Conservation (phyloP, 2,797 vertebrate species). For the Decapterus maruadsi region DNA sequence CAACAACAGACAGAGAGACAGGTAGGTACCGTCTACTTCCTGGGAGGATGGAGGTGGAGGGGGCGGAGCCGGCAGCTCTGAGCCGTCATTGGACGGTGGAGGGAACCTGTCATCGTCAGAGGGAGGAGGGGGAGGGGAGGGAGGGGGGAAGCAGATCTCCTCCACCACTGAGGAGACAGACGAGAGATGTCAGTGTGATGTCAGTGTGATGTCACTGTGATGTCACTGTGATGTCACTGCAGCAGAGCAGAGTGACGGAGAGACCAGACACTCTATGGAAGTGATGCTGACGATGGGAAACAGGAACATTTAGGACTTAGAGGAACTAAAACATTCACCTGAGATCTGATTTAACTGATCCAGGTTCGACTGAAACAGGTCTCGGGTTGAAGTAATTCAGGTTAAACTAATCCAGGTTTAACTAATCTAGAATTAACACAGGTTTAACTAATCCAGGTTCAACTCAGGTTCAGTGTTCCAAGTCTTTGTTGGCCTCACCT, state of each 20-base stretch:
- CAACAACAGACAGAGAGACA: background rate
- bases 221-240: conserved; percentile 39
- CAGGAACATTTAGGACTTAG: too few species aligned
- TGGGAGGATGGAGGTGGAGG: conserved; percentile 61
- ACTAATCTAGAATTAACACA: background rate
- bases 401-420: background rate
- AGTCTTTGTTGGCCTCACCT: conserved; percentile 40
- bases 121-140: conserved; percentile 42
- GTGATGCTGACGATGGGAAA: too few species aligned
- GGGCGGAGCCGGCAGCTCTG: conserved; percentile 70
- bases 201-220: conserved; percentile 37
- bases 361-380: background rate
- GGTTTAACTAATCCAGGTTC: background rate
- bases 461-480: too few species aligned
- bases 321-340: too few species aligned
- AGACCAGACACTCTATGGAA: too few species aligned
- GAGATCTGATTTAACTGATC: too few species aligned
- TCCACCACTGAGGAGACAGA: conserved; percentile 70
- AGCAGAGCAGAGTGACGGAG: too few species aligned
- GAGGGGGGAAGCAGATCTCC: conserved; percentile 70
- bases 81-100: conserved; percentile 38
- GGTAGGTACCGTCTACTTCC: conserved; percentile 53
- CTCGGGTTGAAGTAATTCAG: background rate
- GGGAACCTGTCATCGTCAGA: conserved; percentile 53
- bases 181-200: conserved; percentile 6